A percentile compares a stretch with the other conserved stretches of the same genome.
Conservation (phyloP, 2,888 invertebrate species). For the Diplazon laetatorius region DNA sequence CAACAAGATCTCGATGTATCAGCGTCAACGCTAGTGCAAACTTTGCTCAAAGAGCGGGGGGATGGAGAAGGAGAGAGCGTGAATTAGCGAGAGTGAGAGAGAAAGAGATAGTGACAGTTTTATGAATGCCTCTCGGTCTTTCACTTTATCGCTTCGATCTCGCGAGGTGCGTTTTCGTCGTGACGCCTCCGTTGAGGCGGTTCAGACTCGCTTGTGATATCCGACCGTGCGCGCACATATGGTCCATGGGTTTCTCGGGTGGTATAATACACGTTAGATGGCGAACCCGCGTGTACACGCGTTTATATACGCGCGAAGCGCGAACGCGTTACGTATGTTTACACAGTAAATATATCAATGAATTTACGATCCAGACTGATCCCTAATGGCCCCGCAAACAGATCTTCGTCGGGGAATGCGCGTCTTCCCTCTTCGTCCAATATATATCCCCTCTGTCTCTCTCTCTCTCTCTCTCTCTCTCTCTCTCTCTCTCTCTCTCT, state of each 20-base stretch:
- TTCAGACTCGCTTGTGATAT: background rate
- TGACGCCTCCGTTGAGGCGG: background rate
- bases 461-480: too few species aligned
- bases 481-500: too few species aligned
- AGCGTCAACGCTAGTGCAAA: too few species aligned
- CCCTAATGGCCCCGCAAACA: conserved; percentile 80
- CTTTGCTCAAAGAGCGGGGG: background rate
- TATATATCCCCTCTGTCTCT: conserved; percentile 17
- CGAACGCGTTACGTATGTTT: conserved; percentile 71
- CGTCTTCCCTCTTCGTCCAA: conserved; percentile 50
- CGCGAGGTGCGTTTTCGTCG: conserved; percentile 27
- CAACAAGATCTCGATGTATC: too few species aligned
- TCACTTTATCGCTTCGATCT: conserved; percentile 19
- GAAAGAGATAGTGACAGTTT: background rate
- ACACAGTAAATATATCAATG: conserved; percentile 81
- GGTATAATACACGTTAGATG: conserved; percentile 19
- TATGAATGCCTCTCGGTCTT: conserved; percentile 22
- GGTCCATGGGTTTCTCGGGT: background rate
- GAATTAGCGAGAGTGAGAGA: background rate
- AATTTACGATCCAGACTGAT: conserved; percentile 80
- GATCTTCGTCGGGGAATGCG: conserved; percentile 78
- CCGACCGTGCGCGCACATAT: conserved; percentile 3
- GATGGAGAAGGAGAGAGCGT: background rate
- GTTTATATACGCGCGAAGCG: conserved; percentile 23
- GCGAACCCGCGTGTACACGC: conserved; percentile 20